Conservation (phyloP, 2,888 invertebrate species). For the Tetramorium bicarinatum region DNA sequence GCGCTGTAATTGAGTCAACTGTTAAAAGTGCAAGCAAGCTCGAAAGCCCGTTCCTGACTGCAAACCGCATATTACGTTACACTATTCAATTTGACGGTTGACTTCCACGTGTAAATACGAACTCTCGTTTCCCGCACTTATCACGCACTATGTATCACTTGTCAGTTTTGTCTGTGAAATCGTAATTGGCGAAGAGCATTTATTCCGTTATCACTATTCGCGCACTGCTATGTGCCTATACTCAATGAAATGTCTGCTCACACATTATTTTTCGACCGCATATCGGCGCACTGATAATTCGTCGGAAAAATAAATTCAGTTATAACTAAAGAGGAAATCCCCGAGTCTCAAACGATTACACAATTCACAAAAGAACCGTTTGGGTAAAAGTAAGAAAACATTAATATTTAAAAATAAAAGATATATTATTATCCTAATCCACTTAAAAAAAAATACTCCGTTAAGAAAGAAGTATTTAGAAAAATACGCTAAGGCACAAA, state of each 20-base stretch:
- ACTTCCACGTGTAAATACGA: slow-evolving; percentile 48
- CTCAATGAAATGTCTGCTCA: slow-evolving; percentile 18
- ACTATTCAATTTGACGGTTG: slow-evolving; percentile 57
- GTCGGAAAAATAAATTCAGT: slow-evolving; percentile 48
- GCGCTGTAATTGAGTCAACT: slow-evolving; percentile 56
- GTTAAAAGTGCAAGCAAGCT: slow-evolving; percentile 58
- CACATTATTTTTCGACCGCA: slow-evolving; percentile 16
- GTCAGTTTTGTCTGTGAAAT: slow-evolving; percentile 46
- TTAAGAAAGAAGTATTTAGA: too few species aligned
- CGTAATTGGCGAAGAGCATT: slow-evolving; percentile 52
- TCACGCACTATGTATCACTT: slow-evolving; percentile 48
- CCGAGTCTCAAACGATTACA: not conserved
- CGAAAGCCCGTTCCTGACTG: slow-evolving; percentile 50
- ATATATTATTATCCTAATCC: not conserved
- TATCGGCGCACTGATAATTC: slow-evolving; percentile 23
- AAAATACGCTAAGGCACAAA: not conserved
- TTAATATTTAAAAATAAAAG: not conserved
- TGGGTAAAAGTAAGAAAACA: not conserved
- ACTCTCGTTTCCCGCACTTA: slow-evolving; percentile 53
- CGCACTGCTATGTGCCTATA: slow-evolving; percentile 11
- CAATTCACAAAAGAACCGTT: not conserved
- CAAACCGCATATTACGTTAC: slow-evolving; percentile 56
- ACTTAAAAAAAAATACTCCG: not conserved
- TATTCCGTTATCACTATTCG: slow-evolving; percentile 46
- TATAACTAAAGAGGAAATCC: not conserved